Base-by-base conservation (phyloP, 92 coral and sea anemone species). In the Zoanthus solanderi region DNA sequence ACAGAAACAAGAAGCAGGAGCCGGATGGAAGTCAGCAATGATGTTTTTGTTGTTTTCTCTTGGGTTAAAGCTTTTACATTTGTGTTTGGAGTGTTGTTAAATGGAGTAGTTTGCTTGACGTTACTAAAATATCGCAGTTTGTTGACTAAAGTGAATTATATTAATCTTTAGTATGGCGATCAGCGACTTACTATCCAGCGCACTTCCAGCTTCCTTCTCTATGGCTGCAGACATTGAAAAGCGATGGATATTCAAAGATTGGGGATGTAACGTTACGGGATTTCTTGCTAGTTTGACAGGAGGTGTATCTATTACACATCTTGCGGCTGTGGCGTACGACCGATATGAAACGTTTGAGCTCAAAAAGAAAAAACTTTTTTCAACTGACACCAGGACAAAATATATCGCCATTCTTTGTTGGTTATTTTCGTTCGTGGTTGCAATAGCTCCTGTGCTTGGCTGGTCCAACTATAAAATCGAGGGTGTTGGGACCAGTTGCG, bases 401-500 rank as follows among this genome's bases (percentile, higher is more conserved):
- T 52, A 52, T 32, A 15, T 65, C 9, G 72, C 71, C 30, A 78
- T 93, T 11, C 83, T 71, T 2, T 84, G 75, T 10, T 95, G 98
- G 98, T 6, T 68, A 0, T 88, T 90, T 23, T 72, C 98, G 52
- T 77, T 95, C 37, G 16, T 90, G 5, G 85, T 93, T 79, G 83
- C 93, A 30, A 18, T 84, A 3, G 88, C 83, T 30, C 98, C 96
- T 18, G 76, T 93, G 30, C 46, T 94, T 9, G 98, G 97, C 9
- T 95, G 98, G 98, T 92, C 95, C 2, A 87, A 87, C 23, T 95
- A 90, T 78, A 91, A 79, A 7, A 89, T 88, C 11, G 98, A 95
- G 83, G 94, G 94, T 13, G 92, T 88, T 3, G 79, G 84, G 57
- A 79, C 92, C 0, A 91, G 85, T 28, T 95, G 96, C 34, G 90